These are phyloP conservation scores for Magallana ariakensis DNA, from an alignment of 1,140 invertebrate genomes.

Conservation along the genomic window DNA sequence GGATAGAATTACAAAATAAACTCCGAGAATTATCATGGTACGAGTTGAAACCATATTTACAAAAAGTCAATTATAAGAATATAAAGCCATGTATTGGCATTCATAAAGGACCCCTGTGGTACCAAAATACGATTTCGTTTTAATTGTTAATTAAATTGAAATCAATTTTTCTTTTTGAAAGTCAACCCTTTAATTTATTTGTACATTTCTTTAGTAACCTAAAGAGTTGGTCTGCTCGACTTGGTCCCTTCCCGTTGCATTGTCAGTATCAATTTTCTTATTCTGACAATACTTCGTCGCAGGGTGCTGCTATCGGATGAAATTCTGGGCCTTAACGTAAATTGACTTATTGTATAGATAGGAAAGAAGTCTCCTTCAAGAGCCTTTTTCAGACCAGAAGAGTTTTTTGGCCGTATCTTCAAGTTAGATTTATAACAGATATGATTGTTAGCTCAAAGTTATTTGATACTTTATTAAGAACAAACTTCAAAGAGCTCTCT, in stretches of 20 bases:
- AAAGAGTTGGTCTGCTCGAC: neutral
- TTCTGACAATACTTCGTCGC: neutral
- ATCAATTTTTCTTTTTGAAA: slow-evolving; percentile 22
- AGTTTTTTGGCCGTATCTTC: neutral
- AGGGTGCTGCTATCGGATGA: slow-evolving; percentile 1
- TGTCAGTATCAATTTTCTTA: slow-evolving; percentile 15
- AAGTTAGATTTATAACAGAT: slow-evolving; percentile 27
- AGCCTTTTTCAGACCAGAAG: neutral
- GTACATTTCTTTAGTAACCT: slow-evolving; percentile 32
- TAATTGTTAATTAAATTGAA: slow-evolving; percentile 36
- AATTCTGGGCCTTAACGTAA: neutral
- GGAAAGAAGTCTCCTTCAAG: slow-evolving; percentile 19
- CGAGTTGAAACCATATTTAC: slow-evolving; percentile 10
- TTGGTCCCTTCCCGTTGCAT: neutral
- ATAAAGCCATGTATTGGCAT: slow-evolving; percentile 19
- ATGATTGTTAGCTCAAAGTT: slow-evolving; percentile 20
- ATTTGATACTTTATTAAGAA: slow-evolving; percentile 2
- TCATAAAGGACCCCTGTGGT: neutral
- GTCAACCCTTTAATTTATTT: slow-evolving; percentile 34
- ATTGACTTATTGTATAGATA: slow-evolving; percentile 22
- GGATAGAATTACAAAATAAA: neutral
- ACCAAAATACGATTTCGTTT: slow-evolving; percentile 16
- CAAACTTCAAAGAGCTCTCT: neutral
- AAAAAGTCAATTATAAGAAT: slow-evolving; percentile 22
- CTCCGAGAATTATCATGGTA: neutral